Evolutionary conservation across 2,797 vertebrate genomes (phyloP).

Genomic region (Esox masquinongy): DNA sequence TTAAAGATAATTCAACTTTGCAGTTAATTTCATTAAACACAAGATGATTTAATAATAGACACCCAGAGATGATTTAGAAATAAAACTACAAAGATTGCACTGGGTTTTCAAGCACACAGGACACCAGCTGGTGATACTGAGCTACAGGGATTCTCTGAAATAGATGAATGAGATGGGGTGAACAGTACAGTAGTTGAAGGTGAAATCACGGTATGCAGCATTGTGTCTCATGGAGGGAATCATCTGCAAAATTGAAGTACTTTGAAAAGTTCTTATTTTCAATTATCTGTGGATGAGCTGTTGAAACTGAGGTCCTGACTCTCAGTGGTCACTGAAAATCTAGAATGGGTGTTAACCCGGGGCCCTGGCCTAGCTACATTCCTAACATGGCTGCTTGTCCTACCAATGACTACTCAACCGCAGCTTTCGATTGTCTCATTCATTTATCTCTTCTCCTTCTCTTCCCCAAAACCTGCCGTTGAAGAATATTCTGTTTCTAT

Average conservation of each 20-base stretch:
- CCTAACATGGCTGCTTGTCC: background rate
- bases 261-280: background rate
- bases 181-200: constrained; percentile 11
- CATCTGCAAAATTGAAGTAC: background rate
- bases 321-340: background rate
- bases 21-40: too few species aligned
- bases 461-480: background rate
- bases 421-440: background rate
- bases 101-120: background rate
- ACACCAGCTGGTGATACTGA: background rate
- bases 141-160: background rate
- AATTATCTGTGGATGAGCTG: background rate
- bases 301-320: background rate
- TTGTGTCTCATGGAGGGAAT: constrained; percentile 4
- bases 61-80: too few species aligned
- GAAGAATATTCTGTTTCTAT: background rate
- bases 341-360: background rate
- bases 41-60: too few species aligned
- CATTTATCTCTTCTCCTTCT: background rate
- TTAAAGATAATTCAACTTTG: too few species aligned
- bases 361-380: background rate
- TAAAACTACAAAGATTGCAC: too few species aligned
- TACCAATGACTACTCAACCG: background rate
- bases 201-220: background rate
- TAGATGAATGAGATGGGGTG: background rate